These are phyloP conservation scores for Papilio glaucus DNA, from an alignment of 1,140 invertebrate species.

Conservation along the genomic window DNA sequence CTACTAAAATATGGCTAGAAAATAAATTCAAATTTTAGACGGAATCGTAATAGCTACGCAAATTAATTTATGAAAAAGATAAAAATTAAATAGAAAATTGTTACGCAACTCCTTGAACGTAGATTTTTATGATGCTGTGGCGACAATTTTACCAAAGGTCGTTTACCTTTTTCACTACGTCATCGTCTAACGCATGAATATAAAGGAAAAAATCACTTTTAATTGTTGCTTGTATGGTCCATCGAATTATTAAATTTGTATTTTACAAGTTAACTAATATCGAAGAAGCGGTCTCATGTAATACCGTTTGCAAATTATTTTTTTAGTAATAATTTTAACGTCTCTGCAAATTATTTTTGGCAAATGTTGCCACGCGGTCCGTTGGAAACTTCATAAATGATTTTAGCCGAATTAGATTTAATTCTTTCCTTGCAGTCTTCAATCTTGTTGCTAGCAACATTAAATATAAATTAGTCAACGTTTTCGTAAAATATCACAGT, in stretches of 20 bases:
- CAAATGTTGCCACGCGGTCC: too few species aligned
- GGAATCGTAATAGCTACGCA: background rate
- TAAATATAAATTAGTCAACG: background rate
- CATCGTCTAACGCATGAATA: background rate
- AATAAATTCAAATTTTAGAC: background rate
- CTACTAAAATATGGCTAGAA: background rate
- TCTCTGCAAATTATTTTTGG: background rate
- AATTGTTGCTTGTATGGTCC: background rate
- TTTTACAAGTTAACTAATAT: background rate
- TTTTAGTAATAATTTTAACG: background rate
- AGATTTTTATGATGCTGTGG: background rate
- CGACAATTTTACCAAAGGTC: background rate
- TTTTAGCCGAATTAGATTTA: background rate
- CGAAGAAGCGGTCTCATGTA: background rate
- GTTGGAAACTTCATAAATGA: background rate
- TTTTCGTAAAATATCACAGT: slow-evolving; percentile 2
- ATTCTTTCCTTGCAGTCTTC: background rate
- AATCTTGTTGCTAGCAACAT: background rate
- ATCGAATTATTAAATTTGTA: background rate
- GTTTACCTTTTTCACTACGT: background rate
- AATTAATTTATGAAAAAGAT: slow-evolving; percentile 2
- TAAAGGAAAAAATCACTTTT: slow-evolving; percentile 1
- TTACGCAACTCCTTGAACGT: slow-evolving; percentile 15
- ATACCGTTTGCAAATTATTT: background rate
- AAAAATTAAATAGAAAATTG: slow-evolving; percentile 7